Evolutionary conservation across 1,140 invertebrate genomes (phyloP).

Genomic region (Hylaeus volcanicus): DNA sequence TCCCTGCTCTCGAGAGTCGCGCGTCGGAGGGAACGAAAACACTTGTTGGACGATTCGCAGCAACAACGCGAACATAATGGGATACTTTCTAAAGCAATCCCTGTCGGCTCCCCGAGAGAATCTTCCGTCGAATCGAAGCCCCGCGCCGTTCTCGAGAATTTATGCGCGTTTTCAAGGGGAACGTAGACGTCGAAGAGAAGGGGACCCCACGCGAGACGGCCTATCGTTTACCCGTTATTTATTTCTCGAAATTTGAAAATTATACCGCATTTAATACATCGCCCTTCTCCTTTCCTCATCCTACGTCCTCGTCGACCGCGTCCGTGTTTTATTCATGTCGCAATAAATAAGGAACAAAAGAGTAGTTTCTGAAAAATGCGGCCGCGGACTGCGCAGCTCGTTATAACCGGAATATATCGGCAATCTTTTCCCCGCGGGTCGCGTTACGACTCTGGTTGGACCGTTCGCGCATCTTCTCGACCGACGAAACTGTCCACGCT

Average conservation of each 20-base stretch:
- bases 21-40: conserved; percentile 25
- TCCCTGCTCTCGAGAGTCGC: conserved; percentile 38
- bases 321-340: conserved; percentile 79
- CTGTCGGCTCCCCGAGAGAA: conserved; percentile 32
- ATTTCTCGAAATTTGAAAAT: conserved; percentile 80
- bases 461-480: not conserved
- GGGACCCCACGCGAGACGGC: conserved; percentile 71
- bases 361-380: conserved; percentile 72
- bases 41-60: conserved; percentile 42
- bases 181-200: conserved; percentile 41
- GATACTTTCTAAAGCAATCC: conserved; percentile 57
- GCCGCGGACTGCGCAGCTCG: conserved; percentile 31
- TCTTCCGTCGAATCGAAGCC: conserved; percentile 21
- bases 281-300: conserved; percentile 34
- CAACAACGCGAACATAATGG: conserved; percentile 42
- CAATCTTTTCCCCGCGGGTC: not conserved
- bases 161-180: conserved; percentile 66
- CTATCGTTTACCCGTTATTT: conserved; percentile 80
- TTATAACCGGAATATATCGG: conserved; percentile 32
- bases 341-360: conserved; percentile 78
- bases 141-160: conserved; percentile 60
- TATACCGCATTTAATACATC: conserved; percentile 79
- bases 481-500: not conserved
- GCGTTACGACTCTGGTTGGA: not conserved
- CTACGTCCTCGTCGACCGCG: conserved; percentile 20